Percentiles rank a stretch among this genome's conserved stretches.
These are phyloP conservation scores for Coenobita brevimanus DNA, from an alignment of 1,140 invertebrate species.

Conservation along the genomic window DNA sequence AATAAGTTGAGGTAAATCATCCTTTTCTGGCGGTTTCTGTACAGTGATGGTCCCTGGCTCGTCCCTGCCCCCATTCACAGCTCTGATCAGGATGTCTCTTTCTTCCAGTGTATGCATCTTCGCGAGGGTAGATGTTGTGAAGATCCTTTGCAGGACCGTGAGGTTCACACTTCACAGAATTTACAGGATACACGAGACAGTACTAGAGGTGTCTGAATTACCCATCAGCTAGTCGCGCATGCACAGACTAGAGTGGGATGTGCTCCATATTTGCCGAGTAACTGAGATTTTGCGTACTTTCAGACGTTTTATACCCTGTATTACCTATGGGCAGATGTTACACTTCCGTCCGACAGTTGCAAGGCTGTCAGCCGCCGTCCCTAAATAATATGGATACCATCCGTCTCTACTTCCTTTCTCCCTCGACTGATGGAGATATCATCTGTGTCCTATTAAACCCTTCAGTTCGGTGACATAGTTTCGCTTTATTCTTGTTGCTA, in stretches of 20 bases:
- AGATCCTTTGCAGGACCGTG: neutral
- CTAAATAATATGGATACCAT: too few species aligned
- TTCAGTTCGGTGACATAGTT: too few species aligned
- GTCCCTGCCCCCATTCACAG: neutral
- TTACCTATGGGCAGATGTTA: too few species aligned
- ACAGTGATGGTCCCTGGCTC: neutral
- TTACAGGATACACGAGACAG: conserved; percentile 1
- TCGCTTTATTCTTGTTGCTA: too few species aligned
- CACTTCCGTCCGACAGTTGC: too few species aligned
- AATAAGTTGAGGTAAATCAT: neutral
- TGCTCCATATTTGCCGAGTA: neutral
- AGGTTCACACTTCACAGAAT: neutral
- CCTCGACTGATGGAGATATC: too few species aligned
- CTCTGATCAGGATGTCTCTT: neutral
- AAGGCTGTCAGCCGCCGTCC: too few species aligned
- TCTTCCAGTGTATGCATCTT: neutral
- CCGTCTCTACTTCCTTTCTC: too few species aligned
- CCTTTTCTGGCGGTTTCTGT: neutral
- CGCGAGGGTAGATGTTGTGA: neutral
- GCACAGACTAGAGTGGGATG: neutral
- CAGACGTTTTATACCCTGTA: neutral
- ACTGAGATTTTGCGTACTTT: neutral
- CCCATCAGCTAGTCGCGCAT: neutral
- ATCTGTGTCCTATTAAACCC: too few species aligned
- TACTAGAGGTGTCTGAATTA: neutral